Conservation (phyloP, 1,140 invertebrate species). For the Diploscapter pachys region DNA sequence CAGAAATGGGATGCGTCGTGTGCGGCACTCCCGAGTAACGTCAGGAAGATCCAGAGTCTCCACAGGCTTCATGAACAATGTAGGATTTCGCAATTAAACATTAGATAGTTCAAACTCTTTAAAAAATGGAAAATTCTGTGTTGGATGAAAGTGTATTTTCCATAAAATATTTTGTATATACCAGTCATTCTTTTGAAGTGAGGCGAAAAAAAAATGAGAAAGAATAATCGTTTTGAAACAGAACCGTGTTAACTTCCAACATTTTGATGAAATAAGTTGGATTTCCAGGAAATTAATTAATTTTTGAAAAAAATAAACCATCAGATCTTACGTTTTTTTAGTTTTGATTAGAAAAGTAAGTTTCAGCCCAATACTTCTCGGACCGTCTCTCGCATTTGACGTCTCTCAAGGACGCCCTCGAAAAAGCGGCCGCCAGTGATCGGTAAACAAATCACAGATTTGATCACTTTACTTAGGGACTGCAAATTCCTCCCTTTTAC, state of each 20-base stretch:
- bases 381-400: conserved; percentile 14
- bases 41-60: conserved; percentile 31
- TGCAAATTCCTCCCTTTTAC: too few species aligned
- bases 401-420: conserved; percentile 15
- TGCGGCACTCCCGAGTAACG: conserved; percentile 29
- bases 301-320: too few species aligned
- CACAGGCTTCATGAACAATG: conserved; percentile 40
- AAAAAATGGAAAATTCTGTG: background rate
- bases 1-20: conserved; percentile 39
- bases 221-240: too few species aligned
- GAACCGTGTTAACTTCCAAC: too few species aligned
- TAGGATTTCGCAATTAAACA: background rate
- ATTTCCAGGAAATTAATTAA: too few species aligned
- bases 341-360: background rate
- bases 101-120: background rate
- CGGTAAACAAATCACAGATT: background rate
- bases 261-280: too few species aligned
- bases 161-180: background rate
- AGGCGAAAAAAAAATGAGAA: too few species aligned
- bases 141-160: background rate
- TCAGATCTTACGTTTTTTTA: background rate
- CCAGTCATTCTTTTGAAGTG: too few species aligned
- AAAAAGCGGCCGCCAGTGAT: conserved; percentile 13
- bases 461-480: too few species aligned
- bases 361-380: conserved; percentile 21